phyloP scores from a whole-genome alignment of 1,140 invertebrate genomes.

The Hesperophylax magnus region DNA sequence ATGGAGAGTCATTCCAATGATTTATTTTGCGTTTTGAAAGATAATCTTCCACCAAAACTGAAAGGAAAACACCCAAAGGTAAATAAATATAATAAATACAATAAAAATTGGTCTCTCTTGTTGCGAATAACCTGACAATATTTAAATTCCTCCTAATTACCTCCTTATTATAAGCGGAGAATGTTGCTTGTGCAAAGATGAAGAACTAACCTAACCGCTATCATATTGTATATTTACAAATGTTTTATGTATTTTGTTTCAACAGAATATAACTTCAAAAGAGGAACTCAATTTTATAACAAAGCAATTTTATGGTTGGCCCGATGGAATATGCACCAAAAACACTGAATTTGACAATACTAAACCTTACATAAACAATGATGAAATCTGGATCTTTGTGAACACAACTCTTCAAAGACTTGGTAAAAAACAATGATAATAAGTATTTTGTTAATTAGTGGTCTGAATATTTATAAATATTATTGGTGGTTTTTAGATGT shows the following conservation, averaged over 20 bases:
- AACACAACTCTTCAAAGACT: slow-evolving; percentile 48
- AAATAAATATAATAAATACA: not conserved
- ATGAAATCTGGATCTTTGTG: slow-evolving; percentile 49
- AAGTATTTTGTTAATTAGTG: too few species aligned
- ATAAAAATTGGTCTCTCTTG: too few species aligned
- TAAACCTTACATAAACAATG: slow-evolving; percentile 49
- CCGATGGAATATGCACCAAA: not conserved
- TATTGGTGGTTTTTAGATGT: slow-evolving; percentile 55
- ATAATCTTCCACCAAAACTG: slow-evolving; percentile 69
- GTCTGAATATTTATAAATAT: too few species aligned
- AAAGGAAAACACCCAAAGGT: slow-evolving; percentile 56
- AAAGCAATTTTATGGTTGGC: slow-evolving; percentile 46
- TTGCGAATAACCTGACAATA: too few species aligned
- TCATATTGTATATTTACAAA: slow-evolving; percentile 2
- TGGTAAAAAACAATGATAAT: slow-evolving; percentile 19
- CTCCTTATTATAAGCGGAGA: too few species aligned
- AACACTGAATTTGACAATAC: slow-evolving; percentile 38
- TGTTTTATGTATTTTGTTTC: not conserved
- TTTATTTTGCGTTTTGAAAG: slow-evolving; percentile 74
- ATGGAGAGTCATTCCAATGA: slow-evolving; percentile 63
- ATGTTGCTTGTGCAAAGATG: too few species aligned
- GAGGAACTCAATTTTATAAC: slow-evolving; percentile 41
- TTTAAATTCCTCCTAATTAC: too few species aligned
- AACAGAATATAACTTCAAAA: slow-evolving; percentile 41
- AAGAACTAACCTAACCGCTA: too few species aligned